Base-by-base conservation (phyloP, 2,888 invertebrate genomes). In the Lasiommata megera region DNA sequence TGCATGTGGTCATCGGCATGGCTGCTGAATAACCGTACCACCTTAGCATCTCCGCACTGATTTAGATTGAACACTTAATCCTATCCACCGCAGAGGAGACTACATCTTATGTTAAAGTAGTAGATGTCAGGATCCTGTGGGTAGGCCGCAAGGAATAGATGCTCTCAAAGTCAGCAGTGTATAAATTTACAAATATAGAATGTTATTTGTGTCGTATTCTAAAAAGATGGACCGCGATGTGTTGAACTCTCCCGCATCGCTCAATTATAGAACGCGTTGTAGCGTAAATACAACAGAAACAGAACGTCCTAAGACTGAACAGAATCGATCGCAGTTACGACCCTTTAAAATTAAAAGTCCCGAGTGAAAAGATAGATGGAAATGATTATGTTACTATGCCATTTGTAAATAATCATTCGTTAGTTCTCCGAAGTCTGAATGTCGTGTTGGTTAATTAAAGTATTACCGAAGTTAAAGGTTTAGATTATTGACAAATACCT, bases 141-240 rank as follows among this genome's bases (percentile, higher is more conserved):
- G 54, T 59, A 61, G 63, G 62, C 65, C 63, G 64, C 65, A 66
- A 70, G 73, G 70, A 71, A 77, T 80, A 80, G 79, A 73, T 70
- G 76, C 82, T 81, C 77, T 82, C 77, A 72, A 78, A 82, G 79
- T 80, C 78, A 76, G 79, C 80, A 81, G 84, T 76, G 84, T 87
- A 85, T 86, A 86, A 84, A 88, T 85, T 82, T 85, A 79, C 88
- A 85, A 89, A 89, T 88, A 88, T 90, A 90, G 89, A 89, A 88
- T 81, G 88, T 88, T 90, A 90, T 90, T 90, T 88, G 88, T 88
- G 89, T 89, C 84, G 86, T 87, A 87, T 88, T 89, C 89, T 89
- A 90, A 89, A 90, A 90, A 89, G 89, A 89, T 90, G 88, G 84
- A 88, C 88, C 80, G 86, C 84, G 87, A 87, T 89, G 87, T 87